These are phyloP conservation scores for Micrastur ruficollis DNA, from an alignment of 2,797 vertebrate species.

Conservation along the genomic window DNA sequence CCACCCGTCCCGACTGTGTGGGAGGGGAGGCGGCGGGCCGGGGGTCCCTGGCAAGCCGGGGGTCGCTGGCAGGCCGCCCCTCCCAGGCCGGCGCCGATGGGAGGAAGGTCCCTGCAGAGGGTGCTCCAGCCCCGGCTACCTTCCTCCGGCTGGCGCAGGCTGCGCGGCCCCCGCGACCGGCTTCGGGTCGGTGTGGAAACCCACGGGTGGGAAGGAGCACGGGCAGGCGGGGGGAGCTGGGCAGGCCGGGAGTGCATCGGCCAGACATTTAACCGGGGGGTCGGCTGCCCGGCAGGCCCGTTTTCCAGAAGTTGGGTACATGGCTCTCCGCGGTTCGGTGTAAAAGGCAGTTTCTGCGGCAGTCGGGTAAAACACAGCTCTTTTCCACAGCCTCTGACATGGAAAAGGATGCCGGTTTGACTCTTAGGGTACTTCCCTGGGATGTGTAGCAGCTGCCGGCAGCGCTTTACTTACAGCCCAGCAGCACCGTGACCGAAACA, in stretches of 20 bases:
- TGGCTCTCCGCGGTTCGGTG: rapidly evolving
- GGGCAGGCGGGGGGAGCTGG: neutral
- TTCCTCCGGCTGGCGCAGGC: neutral
- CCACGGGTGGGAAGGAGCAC: neutral
- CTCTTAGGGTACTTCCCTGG: neutral
- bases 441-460: neutral
- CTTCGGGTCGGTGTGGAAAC: neutral
- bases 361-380: neutral
- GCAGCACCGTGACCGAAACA: neutral
- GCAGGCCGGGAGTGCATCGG: neutral
- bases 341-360: neutral
- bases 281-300: neutral
- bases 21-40: rapidly evolving
- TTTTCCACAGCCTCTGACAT: neutral
- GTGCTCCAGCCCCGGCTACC: neutral
- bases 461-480: neutral
- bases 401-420: neutral
- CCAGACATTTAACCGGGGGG: neutral
- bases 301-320: neutral
- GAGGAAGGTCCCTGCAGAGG: too few relatives aligned
- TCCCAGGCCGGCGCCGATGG: neutral
- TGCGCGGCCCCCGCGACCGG: too few relatives aligned
- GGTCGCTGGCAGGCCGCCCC: too few relatives aligned
- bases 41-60: neutral
- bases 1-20: rapidly evolving